Conservation (phyloP, 30 jellyfish, hydroid and myxozoan genomes). For the Catostylus mosaicus region DNA sequence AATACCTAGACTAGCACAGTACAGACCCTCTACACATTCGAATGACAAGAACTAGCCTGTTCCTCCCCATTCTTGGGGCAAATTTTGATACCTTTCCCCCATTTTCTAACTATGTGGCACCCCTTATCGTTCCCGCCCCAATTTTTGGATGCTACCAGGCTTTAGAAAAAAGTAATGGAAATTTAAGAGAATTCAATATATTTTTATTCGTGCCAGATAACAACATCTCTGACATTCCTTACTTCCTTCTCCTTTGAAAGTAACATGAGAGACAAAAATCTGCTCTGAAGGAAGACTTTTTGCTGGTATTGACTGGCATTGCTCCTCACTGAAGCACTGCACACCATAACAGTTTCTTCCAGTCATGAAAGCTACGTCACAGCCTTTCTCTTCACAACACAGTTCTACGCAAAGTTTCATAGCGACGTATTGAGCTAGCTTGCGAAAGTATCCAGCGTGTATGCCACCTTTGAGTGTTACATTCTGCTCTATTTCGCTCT, state of each 20-base stretch:
- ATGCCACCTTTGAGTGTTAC: constrained; percentile 94
- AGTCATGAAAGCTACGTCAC: constrained; percentile 98
- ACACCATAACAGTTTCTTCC: constrained; percentile 98
- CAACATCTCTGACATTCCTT: constrained; percentile 17
- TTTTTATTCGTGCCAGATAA: neutral
- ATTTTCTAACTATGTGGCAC: too few species aligned
- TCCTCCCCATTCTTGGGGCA: too few species aligned
- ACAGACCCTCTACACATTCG: too few species aligned
- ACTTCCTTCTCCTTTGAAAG: constrained; percentile 97
- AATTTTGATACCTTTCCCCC: too few species aligned
- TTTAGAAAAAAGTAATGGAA: neutral
- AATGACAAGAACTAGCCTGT: too few species aligned
- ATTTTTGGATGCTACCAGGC: too few species aligned
- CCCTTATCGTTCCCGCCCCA: too few species aligned
- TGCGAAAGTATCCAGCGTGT: constrained; percentile 96
- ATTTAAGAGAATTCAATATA: neutral
- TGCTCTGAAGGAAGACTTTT: constrained; percentile 77
- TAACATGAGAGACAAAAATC: constrained; percentile 90
- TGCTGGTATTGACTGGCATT: constrained; percentile 90
- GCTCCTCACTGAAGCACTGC: constrained; percentile 95
- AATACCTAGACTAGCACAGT: too few species aligned
- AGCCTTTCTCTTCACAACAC: constrained; percentile 97
- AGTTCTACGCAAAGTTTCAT: constrained; percentile 93
- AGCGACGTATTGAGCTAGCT: constrained; percentile 97
- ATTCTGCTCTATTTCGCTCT: constrained; percentile 79